Evolutionary conservation across 2,797 vertebrate genomes (phyloP).

Genomic region (Phataginus tetradactyla): DNA sequence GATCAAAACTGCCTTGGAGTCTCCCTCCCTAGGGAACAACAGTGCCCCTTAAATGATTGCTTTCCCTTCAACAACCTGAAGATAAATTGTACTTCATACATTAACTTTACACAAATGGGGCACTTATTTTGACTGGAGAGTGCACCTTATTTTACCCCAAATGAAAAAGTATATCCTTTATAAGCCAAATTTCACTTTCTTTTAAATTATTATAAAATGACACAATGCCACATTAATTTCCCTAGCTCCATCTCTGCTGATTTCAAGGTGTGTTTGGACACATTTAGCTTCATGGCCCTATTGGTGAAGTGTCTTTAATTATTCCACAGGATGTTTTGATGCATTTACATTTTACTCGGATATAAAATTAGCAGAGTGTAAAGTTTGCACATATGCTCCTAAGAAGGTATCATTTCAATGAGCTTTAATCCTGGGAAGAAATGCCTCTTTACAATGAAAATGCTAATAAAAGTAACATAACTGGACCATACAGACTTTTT

Average conservation of each 20-base stretch:
- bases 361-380: conserved; percentile 62
- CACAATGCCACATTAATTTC: conserved; percentile 67
- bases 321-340: conserved; percentile 71
- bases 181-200: conserved; percentile 75
- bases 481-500: background rate
- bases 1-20: conserved; percentile 84
- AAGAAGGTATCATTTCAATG: background rate
- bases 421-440: conserved; percentile 38
- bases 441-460: background rate
- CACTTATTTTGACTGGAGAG: conserved; percentile 73
- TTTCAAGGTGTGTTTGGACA: conserved; percentile 69
- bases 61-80: conserved; percentile 78
- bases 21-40: conserved; percentile 79
- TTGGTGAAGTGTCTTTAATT: conserved; percentile 74
- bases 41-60: conserved; percentile 78
- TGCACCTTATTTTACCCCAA: conserved; percentile 39
- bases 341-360: conserved; percentile 69
- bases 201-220: conserved; percentile 75
- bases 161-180: conserved; percentile 68
- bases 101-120: conserved; percentile 73
- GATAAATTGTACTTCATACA: conserved; percentile 80
- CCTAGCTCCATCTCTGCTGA: conserved; percentile 47
- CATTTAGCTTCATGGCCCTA: conserved; percentile 53
- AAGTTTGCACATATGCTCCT: conserved; percentile 48
- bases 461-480: background rate